Percentiles rank a stretch among this genome's conserved stretches.
phyloP scores from a whole-genome alignment of 2,888 invertebrate species.

The Eupeodes latifasciatus region DNA sequence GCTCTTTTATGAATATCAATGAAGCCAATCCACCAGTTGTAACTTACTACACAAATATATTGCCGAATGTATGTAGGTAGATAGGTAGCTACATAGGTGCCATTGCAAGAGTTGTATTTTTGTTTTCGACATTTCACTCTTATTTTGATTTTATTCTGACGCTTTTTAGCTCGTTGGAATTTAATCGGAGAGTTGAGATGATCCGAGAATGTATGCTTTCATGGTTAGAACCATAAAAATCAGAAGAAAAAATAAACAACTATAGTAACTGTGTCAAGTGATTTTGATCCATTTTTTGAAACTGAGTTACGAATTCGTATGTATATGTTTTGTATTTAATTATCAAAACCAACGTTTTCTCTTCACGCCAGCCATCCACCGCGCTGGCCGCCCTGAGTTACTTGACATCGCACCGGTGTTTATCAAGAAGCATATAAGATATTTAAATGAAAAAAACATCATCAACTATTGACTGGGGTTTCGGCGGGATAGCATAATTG shows the following conservation, averaged over 20 bases:
- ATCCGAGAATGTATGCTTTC: constrained; percentile 30
- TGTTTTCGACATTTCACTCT: constrained; percentile 23
- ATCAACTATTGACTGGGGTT: constrained; percentile 34
- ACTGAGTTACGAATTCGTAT: constrained; percentile 23
- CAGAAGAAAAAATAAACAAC: constrained; percentile 6
- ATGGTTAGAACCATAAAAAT: constrained; percentile 36
- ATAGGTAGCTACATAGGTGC: constrained; percentile 11
- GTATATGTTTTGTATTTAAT: background rate
- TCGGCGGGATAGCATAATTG: constrained; percentile 12
- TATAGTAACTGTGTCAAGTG: constrained; percentile 59
- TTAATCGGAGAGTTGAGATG: constrained; percentile 3
- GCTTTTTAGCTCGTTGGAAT: constrained; percentile 44
- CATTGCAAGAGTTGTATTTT: constrained; percentile 1
- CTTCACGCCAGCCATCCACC: background rate
- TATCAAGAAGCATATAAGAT: background rate
- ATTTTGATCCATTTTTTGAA: constrained; percentile 59
- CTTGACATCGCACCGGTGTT: background rate
- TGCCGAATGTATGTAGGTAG: constrained; percentile 49
- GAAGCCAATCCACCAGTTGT: constrained; percentile 7
- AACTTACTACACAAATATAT: background rate
- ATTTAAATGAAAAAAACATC: background rate
- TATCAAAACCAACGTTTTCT: constrained; percentile 50
- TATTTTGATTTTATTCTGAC: constrained; percentile 48
- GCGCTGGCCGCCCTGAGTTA: background rate
- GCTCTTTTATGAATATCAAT: constrained; percentile 53